Evolutionary conservation across 1,140 invertebrate genomes (phyloP).

Genomic region (Platyura marginata): DNA sequence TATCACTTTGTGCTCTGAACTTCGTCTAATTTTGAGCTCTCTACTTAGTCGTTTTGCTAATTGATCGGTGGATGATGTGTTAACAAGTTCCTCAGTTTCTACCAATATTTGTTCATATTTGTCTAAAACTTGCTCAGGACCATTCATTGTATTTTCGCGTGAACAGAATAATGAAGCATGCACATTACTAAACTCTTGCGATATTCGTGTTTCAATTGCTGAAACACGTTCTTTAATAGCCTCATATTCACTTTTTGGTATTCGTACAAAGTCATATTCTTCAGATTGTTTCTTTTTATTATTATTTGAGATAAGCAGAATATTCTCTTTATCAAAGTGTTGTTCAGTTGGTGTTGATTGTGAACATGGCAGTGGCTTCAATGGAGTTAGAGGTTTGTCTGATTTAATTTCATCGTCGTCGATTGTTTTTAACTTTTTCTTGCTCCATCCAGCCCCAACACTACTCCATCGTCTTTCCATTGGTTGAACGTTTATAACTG

Average conservation of each 20-base stretch:
- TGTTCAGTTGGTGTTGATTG: too few species aligned
- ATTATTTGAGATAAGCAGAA: neutral
- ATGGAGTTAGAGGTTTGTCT: too few species aligned
- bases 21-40: conserved; percentile 50
- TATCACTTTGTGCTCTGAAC: conserved; percentile 47
- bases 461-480: conserved; percentile 12
- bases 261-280: conserved; percentile 36
- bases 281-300: conserved; percentile 17
- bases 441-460: conserved; percentile 8
- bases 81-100: conserved; percentile 35
- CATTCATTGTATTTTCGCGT: conserved; percentile 15
- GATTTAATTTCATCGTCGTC: neutral
- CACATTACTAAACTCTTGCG: conserved; percentile 41
- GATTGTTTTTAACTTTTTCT: neutral
- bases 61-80: conserved; percentile 41
- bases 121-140: conserved; percentile 35
- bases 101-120: conserved; percentile 52
- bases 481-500: too few species aligned
- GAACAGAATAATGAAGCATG: conserved; percentile 19
- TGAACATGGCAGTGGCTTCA: too few species aligned
- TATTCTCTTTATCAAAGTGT: too few species aligned
- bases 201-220: conserved; percentile 46
- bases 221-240: conserved; percentile 52
- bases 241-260: conserved; percentile 53
- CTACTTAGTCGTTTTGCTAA: conserved; percentile 45